phyloP scores from a whole-genome alignment of 1,140 invertebrate genomes.

The Cotesia vestalis region DNA sequence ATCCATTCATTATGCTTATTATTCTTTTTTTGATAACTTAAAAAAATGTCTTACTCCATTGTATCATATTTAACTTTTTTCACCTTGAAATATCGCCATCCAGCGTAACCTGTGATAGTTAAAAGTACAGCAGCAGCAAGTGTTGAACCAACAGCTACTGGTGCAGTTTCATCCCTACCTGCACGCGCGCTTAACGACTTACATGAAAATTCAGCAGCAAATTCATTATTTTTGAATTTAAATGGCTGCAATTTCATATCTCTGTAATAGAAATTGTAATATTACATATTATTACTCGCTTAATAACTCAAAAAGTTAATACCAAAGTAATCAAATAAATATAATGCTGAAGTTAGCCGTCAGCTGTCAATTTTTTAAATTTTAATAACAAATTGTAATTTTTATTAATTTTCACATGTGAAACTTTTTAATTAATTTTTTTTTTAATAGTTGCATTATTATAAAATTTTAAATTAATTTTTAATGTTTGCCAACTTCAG shows the following conservation, averaged over 20 bases:
- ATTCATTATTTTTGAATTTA: slow-evolving; percentile 72
- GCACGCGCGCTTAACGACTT: slow-evolving; percentile 61
- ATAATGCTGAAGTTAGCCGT: not conserved
- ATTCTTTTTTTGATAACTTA: not conserved
- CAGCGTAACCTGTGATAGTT: slow-evolving; percentile 84
- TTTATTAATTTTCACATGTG: no score
- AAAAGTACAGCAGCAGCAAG: slow-evolving; percentile 80
- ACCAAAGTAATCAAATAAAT: slow-evolving; percentile 11
- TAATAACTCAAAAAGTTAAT: slow-evolving; percentile 22
- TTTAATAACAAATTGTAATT: no score
- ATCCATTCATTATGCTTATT: no score
- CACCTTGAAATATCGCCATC: slow-evolving; percentile 87
- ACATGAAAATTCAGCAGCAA: slow-evolving; percentile 69
- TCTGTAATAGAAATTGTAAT: slow-evolving; percentile 48
- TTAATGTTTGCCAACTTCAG: no score
- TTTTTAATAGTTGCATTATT: no score
- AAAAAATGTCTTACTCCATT: slow-evolving; percentile 77
- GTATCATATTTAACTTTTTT: slow-evolving; percentile 93
- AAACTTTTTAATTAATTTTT: no score
- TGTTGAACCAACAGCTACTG: slow-evolving; percentile 87
- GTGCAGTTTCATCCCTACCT: slow-evolving; percentile 81
- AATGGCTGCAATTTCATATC: slow-evolving; percentile 72
- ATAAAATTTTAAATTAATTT: no score
- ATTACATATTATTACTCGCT: slow-evolving; percentile 10
- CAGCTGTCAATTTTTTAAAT: no score